Percentiles rank a stretch among this genome's conserved stretches.
These are phyloP conservation scores for Lagopus leucura DNA, from an alignment of 2,113 vertebrate species.

Conservation along the genomic window DNA sequence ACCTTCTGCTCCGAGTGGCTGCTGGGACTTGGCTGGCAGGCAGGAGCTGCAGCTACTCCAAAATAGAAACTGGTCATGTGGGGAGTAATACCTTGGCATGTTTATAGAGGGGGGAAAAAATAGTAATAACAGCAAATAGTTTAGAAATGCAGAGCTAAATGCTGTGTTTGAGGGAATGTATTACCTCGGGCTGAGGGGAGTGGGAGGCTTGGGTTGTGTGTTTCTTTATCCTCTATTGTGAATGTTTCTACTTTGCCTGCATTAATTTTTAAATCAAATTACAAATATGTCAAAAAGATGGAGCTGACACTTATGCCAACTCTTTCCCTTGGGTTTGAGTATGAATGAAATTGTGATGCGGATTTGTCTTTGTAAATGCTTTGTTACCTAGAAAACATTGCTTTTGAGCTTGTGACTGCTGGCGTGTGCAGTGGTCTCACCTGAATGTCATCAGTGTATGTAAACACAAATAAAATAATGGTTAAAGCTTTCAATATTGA, in stretches of 20 bases:
- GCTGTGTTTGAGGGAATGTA: not conserved
- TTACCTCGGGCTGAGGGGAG: not conserved
- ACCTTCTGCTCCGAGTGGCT: slow-evolving; percentile 1
- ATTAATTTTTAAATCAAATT: slow-evolving; percentile 33
- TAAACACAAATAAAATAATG: slow-evolving; percentile 24
- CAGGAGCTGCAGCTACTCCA: slow-evolving; percentile 61
- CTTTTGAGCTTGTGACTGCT: not conserved
- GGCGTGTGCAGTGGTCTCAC: not conserved
- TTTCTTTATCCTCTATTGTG: not conserved
- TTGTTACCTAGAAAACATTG: not conserved
- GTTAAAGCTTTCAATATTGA: not conserved
- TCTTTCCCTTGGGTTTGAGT: not conserved
- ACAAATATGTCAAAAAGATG: slow-evolving; percentile 39
- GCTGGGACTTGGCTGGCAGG: slow-evolving; percentile 27
- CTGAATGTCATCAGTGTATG: not conserved
- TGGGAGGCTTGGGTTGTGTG: not conserved
- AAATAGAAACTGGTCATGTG: slow-evolving; percentile 52
- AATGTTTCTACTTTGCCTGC: slow-evolving; percentile 32
- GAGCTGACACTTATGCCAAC: not conserved
- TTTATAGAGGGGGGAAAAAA: not conserved
- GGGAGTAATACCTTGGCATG: not conserved
- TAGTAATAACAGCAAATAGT: not conserved
- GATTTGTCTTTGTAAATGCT: slow-evolving; percentile 10
- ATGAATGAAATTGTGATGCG: slow-evolving; percentile 9
- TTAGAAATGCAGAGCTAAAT: slow-evolving; percentile 16